Conservation (phyloP, 2,113 vertebrate species). For the Amphiprion percula region DNA sequence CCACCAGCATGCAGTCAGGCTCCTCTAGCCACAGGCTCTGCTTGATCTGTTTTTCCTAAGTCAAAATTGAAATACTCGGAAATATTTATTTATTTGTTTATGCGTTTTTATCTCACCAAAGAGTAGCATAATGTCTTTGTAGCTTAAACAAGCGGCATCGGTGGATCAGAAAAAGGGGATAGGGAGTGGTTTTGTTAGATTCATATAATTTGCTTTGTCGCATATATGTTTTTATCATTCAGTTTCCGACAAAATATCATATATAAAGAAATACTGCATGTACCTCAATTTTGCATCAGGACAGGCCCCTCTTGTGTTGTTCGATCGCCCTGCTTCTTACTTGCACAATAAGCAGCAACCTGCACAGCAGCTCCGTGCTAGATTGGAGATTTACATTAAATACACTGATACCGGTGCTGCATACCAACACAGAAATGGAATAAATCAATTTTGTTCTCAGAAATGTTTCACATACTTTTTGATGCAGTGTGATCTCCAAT, state of each 20-base stretch:
- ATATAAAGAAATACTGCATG: constrained; percentile 35
- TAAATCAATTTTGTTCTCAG: constrained; percentile 82
- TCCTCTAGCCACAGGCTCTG: constrained; percentile 90
- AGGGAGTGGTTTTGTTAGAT: constrained; percentile 40
- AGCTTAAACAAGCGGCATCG: constrained; percentile 57
- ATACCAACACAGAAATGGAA: constrained; percentile 81
- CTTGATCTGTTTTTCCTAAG: constrained; percentile 85
- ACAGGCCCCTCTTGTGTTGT: constrained; percentile 46
- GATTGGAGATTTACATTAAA: constrained; percentile 83
- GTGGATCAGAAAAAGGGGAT: constrained; percentile 42
- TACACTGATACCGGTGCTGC: constrained; percentile 80
- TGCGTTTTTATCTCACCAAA: constrained; percentile 67
- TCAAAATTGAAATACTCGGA: constrained; percentile 82
- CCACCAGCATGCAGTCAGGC: constrained; percentile 88
- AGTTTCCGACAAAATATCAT: constrained; percentile 14
- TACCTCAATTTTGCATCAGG: constrained; percentile 45
- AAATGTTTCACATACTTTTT: constrained; percentile 82
- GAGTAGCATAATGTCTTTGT: constrained; percentile 62
- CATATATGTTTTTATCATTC: constrained; percentile 46
- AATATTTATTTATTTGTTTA: constrained; percentile 81
- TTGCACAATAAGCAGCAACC: constrained; percentile 69
- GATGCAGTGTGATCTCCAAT: constrained; percentile 85
- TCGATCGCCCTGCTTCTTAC: constrained; percentile 51
- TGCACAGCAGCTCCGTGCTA: constrained; percentile 53
- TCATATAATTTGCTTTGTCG: constrained; percentile 32